phyloP scores from a whole-genome alignment of 2,113 vertebrate species.

The Tylochromis polylepis region DNA sequence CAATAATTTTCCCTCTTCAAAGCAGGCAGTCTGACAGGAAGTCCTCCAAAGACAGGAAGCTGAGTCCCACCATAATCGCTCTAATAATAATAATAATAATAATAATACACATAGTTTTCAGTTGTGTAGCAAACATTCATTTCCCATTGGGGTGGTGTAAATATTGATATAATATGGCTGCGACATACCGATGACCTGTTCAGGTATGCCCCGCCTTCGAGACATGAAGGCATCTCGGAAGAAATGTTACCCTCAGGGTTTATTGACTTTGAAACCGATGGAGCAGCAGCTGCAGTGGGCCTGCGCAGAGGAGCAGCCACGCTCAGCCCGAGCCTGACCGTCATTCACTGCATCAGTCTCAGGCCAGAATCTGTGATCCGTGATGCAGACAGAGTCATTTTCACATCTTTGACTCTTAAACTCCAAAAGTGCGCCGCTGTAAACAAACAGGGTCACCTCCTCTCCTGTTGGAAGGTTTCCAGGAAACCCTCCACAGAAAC shows the following conservation, averaged over 20 bases:
- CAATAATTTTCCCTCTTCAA: neutral
- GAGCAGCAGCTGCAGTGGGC: neutral
- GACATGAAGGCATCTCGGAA: neutral
- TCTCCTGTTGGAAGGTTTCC: neutral
- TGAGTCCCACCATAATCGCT: neutral
- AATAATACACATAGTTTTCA: neutral
- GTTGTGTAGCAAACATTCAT: neutral
- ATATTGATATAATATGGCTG: neutral
- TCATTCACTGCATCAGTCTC: neutral
- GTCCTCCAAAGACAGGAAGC: neutral
- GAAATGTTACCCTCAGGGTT: neutral
- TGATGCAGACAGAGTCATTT: neutral
- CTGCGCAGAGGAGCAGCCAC: neutral
- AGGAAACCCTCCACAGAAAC: neutral
- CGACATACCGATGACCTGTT: neutral
- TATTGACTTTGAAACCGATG: neutral
- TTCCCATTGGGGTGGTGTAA: neutral
- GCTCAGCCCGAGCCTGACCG: neutral
- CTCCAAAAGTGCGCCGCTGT: neutral
- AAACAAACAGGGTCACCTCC: neutral
- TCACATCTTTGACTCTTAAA: neutral
- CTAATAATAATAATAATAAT: neutral
- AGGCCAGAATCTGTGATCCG: neutral
- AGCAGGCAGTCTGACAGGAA: neutral
- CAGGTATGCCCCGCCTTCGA: neutral